Base-by-base conservation (phyloP, 2,113 vertebrate species). In the Chionomys nivalis region DNA sequence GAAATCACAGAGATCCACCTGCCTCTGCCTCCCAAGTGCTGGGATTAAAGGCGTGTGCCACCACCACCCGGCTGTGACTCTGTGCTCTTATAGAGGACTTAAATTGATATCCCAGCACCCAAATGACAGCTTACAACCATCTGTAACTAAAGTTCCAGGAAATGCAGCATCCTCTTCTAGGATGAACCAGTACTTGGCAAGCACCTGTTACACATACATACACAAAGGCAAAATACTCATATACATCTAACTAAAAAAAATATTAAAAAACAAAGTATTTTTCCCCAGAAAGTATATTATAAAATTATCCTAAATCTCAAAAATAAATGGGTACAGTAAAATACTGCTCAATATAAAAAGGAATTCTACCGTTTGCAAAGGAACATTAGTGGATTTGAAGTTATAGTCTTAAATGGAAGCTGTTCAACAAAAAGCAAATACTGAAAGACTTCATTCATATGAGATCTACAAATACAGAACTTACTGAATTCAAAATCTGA, bases 291-390 rank as follows among this genome's bases (percentile, higher is more conserved):
- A 89, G 11, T 39, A 5, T 77, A 82, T 47, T 13, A 68, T 83
- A 83, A 90, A 85, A 88, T 86, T 93, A 77, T 76, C 49, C 39
- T 86, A 39, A 94, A 44, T 73, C 42, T 76, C 36, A 89, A 93
- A 47, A 17, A 7, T 19, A 58, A 58, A 19, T 58, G 21, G 31
- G 17, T 31, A 44, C 23, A 39, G 1, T 42, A 33, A 23, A 76
- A 78, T 58, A 47, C 4, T 44, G 49, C 26, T 65, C 58, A 39
- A 33, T 76, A 61, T n/a, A 61, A 72, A 87, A 68, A 78, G 11
- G 12, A 82, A 82, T 81, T 8, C 58, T 52, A 13, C 49, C 26
- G 31, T 49, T 44, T 65, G 33, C 1, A 52, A 33, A 28, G 17
- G 24, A 52, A 44, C 36, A 86, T 16, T 7, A 33, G n/a, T 26